These are phyloP conservation scores for Strigamia crassipes DNA, from an alignment of 2,888 invertebrate genomes.

Conservation along the genomic window DNA sequence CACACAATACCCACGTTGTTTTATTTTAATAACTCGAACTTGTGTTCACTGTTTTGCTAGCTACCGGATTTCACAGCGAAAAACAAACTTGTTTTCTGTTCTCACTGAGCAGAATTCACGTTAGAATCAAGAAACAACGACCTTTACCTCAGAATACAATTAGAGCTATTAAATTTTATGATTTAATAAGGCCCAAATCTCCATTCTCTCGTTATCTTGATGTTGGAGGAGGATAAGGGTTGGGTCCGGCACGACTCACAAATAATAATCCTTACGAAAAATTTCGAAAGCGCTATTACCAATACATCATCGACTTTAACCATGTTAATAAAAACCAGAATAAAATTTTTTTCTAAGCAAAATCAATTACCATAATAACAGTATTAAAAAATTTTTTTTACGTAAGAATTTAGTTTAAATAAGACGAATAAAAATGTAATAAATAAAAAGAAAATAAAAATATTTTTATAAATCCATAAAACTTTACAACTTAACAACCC, in stretches of 20 bases:
- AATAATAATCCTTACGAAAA: constrained; percentile 20
- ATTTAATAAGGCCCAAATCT: constrained; percentile 32
- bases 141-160: constrained; percentile 12
- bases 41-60: background rate
- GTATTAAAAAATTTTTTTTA: background rate
- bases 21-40: too few relatives aligned
- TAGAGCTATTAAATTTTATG: constrained; percentile 38
- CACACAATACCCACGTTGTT: too few relatives aligned
- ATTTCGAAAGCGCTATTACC: background rate
- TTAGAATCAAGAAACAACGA: background rate
- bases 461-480: background rate
- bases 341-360: background rate
- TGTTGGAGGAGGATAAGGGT: constrained; percentile 28
- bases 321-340: background rate
- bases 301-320: background rate
- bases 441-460: background rate
- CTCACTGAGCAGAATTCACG: background rate
- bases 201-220: constrained; percentile 32
- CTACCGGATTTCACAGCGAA: background rate
- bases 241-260: constrained; percentile 7
- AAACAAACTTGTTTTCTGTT: background rate
- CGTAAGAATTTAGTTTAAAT: too few relatives aligned
- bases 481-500: background rate
- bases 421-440: background rate
- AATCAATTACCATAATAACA: background rate